Evolutionary conservation across 2,888 invertebrate genomes (phyloP), one percentile per base, ranked within the genome.

Genomic region (Scaptodrosophila latifasciaeformis): DNA sequence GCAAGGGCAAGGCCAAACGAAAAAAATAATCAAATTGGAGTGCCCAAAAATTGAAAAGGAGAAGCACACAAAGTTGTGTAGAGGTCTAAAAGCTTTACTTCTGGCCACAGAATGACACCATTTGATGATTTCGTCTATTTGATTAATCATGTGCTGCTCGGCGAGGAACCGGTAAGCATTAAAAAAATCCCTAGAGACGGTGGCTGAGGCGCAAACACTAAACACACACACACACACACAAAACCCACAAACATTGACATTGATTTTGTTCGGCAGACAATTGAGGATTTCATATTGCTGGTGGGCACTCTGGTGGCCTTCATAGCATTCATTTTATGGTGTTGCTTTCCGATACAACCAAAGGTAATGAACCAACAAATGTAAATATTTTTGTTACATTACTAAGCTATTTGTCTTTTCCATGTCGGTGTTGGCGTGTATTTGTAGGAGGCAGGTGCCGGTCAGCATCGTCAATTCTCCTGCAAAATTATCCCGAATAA

Each of bases 281-380:
- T 90, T 47, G 90, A 90, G 85, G 90, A 90, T 81, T 89, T 90
- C 65, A 90, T 90, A 61, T 82, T 90, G 45, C 85, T 90, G 37
- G 86, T 90, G 65, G 90, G 90, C 24, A 90, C 90, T 24, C 74
- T 90, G 64, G 90, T 90, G 54, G 90, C 90, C 43, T 90, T 90
- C 77, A 87, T 90, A 57, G 90, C 90, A 19, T 90, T 90, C 76
- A 88, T 90, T 54, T 82, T 90, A 21, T 90, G 90, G 90, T 90
- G 90, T 79, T 90, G 90, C 79, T 90, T 90, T 82, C 90, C 90
- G 51, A 87, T 88, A 62, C 88, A 88, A 59, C 88, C 88, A 45
- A 88, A 88, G 83, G 88, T 85, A 62, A 46, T 56, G 61, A 31
- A n/a, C 34, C 12, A 13, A 27, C 24, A 27, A 37, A 37, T 37